Conservation (phyloP, 2,113 vertebrate species). For the Dipodomys ordii region DNA sequence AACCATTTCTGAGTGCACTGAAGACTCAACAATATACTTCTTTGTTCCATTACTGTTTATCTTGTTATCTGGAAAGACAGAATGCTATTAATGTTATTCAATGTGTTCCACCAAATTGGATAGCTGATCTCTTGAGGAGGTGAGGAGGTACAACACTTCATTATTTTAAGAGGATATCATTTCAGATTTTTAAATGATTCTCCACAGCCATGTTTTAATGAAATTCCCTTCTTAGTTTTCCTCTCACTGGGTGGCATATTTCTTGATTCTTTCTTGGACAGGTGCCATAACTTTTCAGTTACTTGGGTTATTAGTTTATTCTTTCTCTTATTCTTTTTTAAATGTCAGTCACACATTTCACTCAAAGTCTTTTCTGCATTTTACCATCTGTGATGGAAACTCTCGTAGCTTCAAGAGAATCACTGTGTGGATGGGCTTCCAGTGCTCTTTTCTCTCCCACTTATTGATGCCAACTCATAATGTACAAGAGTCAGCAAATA, state of each 20-base stretch:
- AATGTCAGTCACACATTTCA: conserved; percentile 50
- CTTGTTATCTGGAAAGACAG: not conserved
- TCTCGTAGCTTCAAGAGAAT: conserved; percentile 11
- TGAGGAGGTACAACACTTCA: not conserved
- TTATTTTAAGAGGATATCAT: conserved; percentile 28
- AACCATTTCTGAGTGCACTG: not conserved
- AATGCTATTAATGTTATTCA: not conserved
- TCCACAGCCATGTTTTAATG: conserved; percentile 6
- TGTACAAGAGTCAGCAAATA: not conserved
- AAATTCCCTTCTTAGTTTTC: not conserved
- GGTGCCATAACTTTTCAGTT: conserved; percentile 13
- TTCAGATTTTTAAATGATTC: not conserved
- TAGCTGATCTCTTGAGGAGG: not conserved
- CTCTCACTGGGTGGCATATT: not conserved
- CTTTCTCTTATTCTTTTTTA: conserved; percentile 50
- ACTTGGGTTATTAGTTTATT: conserved; percentile 61
- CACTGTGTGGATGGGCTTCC: conserved; percentile 2
- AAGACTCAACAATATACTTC: not conserved
- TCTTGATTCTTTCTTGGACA: conserved; percentile 19
- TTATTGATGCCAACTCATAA: conserved; percentile 21
- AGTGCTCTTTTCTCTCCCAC: not conserved
- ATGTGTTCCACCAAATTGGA: not conserved
- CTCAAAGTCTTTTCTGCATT: conserved; percentile 5
- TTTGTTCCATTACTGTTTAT: not conserved
- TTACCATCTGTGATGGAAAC: conserved; percentile 59